These are phyloP conservation scores for Plectrocnemia conspersa DNA, from an alignment of 1,140 invertebrate genomes.

Conservation along the genomic window DNA sequence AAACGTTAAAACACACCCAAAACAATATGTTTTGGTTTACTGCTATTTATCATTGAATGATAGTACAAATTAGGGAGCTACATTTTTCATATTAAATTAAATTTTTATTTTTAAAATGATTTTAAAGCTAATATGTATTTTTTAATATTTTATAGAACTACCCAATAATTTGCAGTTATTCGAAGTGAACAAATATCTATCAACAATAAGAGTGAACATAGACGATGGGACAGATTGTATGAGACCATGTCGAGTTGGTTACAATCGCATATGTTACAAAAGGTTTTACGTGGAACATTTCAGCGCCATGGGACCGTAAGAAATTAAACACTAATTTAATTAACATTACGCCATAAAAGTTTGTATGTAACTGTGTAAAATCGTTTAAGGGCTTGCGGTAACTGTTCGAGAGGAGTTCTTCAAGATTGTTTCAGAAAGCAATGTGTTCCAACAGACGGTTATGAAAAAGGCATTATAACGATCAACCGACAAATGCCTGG, in stretches of 20 bases:
- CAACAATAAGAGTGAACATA: background rate
- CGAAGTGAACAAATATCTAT: no score
- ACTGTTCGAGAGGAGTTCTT: slow-evolving; percentile 33
- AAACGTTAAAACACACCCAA: no score
- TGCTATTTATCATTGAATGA: no score
- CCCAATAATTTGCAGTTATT: no score
- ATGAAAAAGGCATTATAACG: slow-evolving; percentile 48
- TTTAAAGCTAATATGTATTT: no score
- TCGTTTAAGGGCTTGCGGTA: slow-evolving; percentile 35
- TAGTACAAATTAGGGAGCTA: no score
- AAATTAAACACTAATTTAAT: background rate
- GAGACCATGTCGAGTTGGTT: slow-evolving; percentile 24
- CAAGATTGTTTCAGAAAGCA: slow-evolving; percentile 50
- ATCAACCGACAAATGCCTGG: slow-evolving; percentile 60
- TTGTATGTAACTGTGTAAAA: no score
- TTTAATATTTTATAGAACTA: no score
- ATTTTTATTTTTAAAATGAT: no score
- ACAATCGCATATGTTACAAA: slow-evolving; percentile 44
- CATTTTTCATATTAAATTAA: no score
- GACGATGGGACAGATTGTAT: slow-evolving; percentile 20
- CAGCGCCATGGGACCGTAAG: slow-evolving; percentile 43
- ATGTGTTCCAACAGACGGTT: slow-evolving; percentile 57
- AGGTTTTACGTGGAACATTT: slow-evolving; percentile 50
- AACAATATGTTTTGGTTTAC: no score
- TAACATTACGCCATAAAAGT: background rate